These are phyloP conservation scores for Siderastrea radians DNA, from an alignment of 92 coral and sea anemone species.

Conservation along the genomic window DNA sequence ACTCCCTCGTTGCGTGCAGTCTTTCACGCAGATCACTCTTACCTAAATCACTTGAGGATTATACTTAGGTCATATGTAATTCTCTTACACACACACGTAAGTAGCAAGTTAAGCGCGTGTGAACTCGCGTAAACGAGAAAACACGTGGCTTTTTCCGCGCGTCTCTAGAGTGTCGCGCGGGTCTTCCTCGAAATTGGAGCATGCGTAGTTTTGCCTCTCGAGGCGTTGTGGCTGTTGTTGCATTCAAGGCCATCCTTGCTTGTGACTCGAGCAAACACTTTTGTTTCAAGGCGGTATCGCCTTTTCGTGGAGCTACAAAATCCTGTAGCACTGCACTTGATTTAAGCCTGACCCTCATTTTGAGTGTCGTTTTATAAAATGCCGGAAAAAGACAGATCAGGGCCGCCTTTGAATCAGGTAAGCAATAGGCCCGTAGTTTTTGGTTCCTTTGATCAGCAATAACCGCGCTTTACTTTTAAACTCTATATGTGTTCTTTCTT, in stretches of 20 bases:
- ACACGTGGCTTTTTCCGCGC: slow-evolving; percentile 1
- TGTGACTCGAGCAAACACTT: background rate
- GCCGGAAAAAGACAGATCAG: slow-evolving; percentile 68
- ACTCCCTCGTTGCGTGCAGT: background rate
- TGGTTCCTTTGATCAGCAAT: slow-evolving; percentile 7
- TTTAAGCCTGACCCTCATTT: background rate
- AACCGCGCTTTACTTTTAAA: background rate
- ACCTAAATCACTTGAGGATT: background rate
- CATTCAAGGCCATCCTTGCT: slow-evolving; percentile 7
- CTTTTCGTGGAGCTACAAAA: slow-evolving; percentile 10
- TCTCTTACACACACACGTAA: too few species aligned
- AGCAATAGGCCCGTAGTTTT: slow-evolving; percentile 6
- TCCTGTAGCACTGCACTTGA: slow-evolving; percentile 22
- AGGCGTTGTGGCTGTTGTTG: slow-evolving; percentile 55
- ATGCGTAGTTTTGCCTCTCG: slow-evolving; percentile 29
- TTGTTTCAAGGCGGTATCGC: slow-evolving; percentile 31
- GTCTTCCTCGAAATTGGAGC: slow-evolving; percentile 7
- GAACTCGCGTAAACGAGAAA: background rate
- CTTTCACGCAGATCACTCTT: background rate
- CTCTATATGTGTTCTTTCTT: background rate
- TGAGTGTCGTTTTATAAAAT: slow-evolving; percentile 32
- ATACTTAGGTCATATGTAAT: background rate
- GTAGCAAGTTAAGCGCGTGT: background rate
- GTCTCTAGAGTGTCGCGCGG: slow-evolving; percentile 36
- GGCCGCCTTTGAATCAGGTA: slow-evolving; percentile 76